Evolutionary conservation across 2,797 vertebrate species (phyloP), one percentile per base, ranked within the genome.

Genomic region (Petrocephalus sullivani): DNA sequence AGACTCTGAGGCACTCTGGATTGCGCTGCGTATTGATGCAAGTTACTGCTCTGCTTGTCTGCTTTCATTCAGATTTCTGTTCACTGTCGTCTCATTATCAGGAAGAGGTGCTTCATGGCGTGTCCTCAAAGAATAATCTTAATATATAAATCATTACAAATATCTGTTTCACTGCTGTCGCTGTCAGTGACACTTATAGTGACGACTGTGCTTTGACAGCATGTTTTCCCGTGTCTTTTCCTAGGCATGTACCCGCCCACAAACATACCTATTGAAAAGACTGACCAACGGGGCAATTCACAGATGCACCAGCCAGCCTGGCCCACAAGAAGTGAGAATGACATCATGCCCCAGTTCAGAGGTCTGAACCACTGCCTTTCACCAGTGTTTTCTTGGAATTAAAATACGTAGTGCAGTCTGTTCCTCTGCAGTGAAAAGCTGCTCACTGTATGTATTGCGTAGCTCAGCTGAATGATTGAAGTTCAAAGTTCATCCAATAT

Each of bases 221-320:
- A 28, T 84, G 28, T 67, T 28, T 88, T 5, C 5, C 8, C 33
- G 1, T 60, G 49, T 89, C 67, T 56, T 57, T 19, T 0, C 5
- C 49, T 91, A 98, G 97, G 97, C 91, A 92, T 95, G 82, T 96
- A 96, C 9, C 96, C 96, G 88, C 93, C 93, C 16, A 94, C 93
- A 46, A 98, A 98, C 49, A 91, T 98, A n/a, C 97, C 97, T 58
- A 98, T 98, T 87, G 97, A 98, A 93, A 98, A 97, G 92, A 97
- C 96, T 41, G 97, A 97, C 91, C 96, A 93, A 87, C 95, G 89
- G 60, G 95, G 94, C 85, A 94, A 96, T 86, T 86, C 89, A 57
- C 95, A 95, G 89, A 90, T 93, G n/a, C 94, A 95, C 89, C 91
- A 91, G 61, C 95, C 95, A 4, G 87, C 94, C 89, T 95, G 97